A percentile compares a stretch with the other conserved stretches of the same genome.
Conservation (phyloP, 2,888 invertebrate genomes). For the Nomada lathburiana region DNA sequence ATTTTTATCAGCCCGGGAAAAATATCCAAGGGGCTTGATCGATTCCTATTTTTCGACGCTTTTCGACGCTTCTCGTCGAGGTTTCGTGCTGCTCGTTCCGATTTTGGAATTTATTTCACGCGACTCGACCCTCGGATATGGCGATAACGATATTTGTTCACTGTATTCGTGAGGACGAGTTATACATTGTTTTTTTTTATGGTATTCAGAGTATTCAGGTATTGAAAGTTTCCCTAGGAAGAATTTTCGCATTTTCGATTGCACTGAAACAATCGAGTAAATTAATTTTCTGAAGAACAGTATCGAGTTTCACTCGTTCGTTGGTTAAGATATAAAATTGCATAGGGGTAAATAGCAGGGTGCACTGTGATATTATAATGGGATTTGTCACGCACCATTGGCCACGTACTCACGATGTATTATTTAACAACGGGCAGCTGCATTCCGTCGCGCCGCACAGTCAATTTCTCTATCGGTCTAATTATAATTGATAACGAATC, state of each 20-base stretch:
- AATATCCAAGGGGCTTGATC: constrained; percentile 39
- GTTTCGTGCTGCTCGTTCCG: background rate
- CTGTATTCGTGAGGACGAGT: too few species aligned
- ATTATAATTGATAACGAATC: constrained; percentile 67
- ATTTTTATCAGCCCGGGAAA: constrained; percentile 56
- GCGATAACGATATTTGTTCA: background rate
- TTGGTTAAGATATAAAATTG: constrained; percentile 58
- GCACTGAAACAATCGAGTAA: background rate
- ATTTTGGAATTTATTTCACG: constrained; percentile 34
- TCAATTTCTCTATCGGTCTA: constrained; percentile 66
- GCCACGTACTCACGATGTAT: constrained; percentile 59
- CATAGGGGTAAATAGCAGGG: constrained; percentile 36
- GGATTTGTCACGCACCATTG: constrained; percentile 71
- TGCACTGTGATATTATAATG: constrained; percentile 61
- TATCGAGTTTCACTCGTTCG: too few species aligned
- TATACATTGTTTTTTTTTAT: too few species aligned
- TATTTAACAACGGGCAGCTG: constrained; percentile 65
- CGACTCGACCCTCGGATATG: background rate
- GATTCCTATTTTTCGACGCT: constrained; percentile 31
- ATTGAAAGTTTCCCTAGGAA: too few species aligned
- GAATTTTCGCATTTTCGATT: too few species aligned
- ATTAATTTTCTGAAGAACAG: too few species aligned
- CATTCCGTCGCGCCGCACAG: constrained; percentile 41
- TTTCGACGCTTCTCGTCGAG: constrained; percentile 12
- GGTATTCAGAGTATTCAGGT: too few species aligned